Percentiles rank a stretch among this genome's conserved stretches.
These are phyloP conservation scores for Gobio occitaniae DNA, from an alignment of 2,797 vertebrate species.

Conservation along the genomic window DNA sequence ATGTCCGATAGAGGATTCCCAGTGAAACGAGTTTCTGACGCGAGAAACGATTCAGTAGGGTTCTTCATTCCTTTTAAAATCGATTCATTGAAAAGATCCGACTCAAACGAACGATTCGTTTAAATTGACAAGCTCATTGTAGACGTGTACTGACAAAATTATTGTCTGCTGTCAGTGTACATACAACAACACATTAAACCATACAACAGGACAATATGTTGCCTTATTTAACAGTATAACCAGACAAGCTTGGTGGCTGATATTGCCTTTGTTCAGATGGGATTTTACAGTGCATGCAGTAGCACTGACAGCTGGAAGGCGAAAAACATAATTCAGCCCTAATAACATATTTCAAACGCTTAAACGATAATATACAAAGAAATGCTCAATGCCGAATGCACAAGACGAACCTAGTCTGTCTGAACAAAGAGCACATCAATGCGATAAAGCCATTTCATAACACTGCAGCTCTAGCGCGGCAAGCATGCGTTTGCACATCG, in stretches of 20 bases:
- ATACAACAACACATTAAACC: not conserved
- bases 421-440: conserved; percentile 19
- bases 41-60: not conserved
- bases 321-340: not conserved
- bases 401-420: not conserved
- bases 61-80: not conserved
- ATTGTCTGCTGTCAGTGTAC: not conserved
- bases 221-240: not conserved
- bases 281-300: not conserved
- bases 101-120: not conserved
- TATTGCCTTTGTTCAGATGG: not conserved
- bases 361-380: not conserved
- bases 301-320: not conserved
- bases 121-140: not conserved
- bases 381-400: too few species aligned
- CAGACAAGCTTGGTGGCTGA: not conserved
- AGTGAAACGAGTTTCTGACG: not conserved
- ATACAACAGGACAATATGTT: not conserved
- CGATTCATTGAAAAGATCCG: not conserved
- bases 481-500: not conserved
- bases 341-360: not conserved
- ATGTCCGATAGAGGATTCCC: not conserved
- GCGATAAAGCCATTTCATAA: not conserved
- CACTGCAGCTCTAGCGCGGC: not conserved
- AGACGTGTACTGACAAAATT: conserved; percentile 1